phyloP scores from a whole-genome alignment of 2,113 vertebrate species.

The Cacatua alba region DNA sequence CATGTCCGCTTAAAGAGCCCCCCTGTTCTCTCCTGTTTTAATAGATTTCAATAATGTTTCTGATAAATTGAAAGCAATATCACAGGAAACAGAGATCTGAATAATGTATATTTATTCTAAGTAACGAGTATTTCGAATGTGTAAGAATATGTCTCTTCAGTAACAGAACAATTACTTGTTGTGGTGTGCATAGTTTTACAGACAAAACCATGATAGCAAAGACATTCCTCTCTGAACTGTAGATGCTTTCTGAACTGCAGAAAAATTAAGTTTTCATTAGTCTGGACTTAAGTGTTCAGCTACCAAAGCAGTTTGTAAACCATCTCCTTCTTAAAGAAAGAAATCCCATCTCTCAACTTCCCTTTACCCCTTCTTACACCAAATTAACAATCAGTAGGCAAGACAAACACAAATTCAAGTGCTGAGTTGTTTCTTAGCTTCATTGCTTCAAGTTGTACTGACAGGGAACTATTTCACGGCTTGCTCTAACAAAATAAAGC shows the following conservation, averaged over 20 bases:
- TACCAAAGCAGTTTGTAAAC: neutral
- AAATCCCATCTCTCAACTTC: neutral
- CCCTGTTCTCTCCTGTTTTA: neutral
- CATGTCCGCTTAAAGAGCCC: neutral
- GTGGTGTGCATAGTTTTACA: neutral
- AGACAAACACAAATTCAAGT: constrained; percentile 17
- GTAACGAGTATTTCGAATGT: neutral
- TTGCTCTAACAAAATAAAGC: neutral
- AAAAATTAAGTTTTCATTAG: neutral
- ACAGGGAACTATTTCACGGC: neutral
- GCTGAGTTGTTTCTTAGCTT: neutral
- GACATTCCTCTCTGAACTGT: neutral
- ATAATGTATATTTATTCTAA: neutral
- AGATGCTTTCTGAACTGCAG: neutral
- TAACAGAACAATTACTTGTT: neutral
- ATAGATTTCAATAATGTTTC: neutral
- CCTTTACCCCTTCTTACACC: neutral
- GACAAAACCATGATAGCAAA: neutral
- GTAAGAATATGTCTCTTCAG: neutral
- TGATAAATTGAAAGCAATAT: neutral
- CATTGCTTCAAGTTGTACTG: neutral
- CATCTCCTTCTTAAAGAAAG: neutral
- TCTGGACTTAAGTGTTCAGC: neutral
- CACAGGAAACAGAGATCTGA: neutral
- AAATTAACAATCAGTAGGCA: neutral